Evolutionary conservation across 2,797 vertebrate species (phyloP), one percentile per base, ranked within the genome.

Genomic region (Tenualosa thibaudeaui): DNA sequence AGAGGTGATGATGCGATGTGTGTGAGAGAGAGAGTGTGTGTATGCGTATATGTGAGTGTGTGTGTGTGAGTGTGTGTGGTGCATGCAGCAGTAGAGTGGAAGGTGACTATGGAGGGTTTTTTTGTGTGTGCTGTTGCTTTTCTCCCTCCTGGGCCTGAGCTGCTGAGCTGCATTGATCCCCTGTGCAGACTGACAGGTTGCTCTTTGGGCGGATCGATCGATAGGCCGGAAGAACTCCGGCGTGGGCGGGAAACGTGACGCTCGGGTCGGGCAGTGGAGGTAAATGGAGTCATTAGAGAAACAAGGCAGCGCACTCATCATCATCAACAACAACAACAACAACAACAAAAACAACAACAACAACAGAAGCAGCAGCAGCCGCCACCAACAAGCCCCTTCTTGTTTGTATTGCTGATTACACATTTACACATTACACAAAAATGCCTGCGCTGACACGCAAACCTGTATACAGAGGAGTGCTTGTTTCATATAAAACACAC

Each of bases 121-220:
- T 49, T 46, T 78, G 60, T 60, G 31, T 78, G 60, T 60, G 31
- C 54, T 53, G 26, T 60, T 4, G 26, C 19, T 31, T 58, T 60
- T 62, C 62, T 81, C 56, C 68, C 26, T 24, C 10, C 37, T 40
- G 81, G 50, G 81, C 22, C 31, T 0, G 31, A 31, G 31, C 31
- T 31, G 31, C 31, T 53, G 82, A 82, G 84, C 83, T 12, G 71
- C n/a, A 84, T 84, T 40, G 82, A 85, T 86, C 86, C 86, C 81
- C 12, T 22, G 49, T 15, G 54, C 81, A 82, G 85, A 85, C 86
- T 86, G 83, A 85, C 84, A 81, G 88, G 13, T 78, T 68, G 83
- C 24, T 50, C 81, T 86, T 82, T 81, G 82, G 71, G 37, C 17
- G 37, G 75, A 88, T 87, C 84, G n/a, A 86, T 81, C 46, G 46